Percentiles rank a stretch among this genome's conserved stretches.
Evolutionary conservation across 1,140 invertebrate species (phyloP).

Genomic region (Caenorhabditis briggsae): DNA sequence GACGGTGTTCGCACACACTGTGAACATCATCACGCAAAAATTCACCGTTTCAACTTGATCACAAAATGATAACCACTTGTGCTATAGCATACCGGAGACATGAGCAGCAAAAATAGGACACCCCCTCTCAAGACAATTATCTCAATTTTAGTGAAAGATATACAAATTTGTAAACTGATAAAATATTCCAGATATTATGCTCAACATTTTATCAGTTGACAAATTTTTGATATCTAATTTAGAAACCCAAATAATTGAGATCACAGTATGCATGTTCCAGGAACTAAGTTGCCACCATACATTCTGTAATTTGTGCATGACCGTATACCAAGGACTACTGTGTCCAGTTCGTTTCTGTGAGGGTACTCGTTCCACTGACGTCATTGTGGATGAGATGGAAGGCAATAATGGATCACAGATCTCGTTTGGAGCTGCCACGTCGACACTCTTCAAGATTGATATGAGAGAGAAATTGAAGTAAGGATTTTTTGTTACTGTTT

Average conservation of each 20-base stretch:
- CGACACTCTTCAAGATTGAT: slow-evolving; percentile 32
- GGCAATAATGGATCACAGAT: slow-evolving; percentile 40
- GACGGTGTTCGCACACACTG: no score
- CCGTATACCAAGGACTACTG: slow-evolving; percentile 35
- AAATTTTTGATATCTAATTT: neutral
- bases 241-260: no score
- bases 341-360: slow-evolving; percentile 37
- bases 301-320: slow-evolving; percentile 45
- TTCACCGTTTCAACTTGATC: no score
- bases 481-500: neutral
- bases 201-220: no score
- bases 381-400: slow-evolving; percentile 51
- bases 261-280: neutral
- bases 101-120: no score
- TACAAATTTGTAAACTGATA: no score
- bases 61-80: no score
- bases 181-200: no score
- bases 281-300: slow-evolving; percentile 10
- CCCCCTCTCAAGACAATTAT: no score
- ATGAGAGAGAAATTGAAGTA: slow-evolving; percentile 41
- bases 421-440: slow-evolving; percentile 32
- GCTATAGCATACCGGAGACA: no score
- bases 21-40: no score
- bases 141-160: no score
- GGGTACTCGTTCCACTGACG: slow-evolving; percentile 25